Evolutionary conservation across 2,888 invertebrate species (phyloP).

Genomic region (Thereva nobilitata): DNA sequence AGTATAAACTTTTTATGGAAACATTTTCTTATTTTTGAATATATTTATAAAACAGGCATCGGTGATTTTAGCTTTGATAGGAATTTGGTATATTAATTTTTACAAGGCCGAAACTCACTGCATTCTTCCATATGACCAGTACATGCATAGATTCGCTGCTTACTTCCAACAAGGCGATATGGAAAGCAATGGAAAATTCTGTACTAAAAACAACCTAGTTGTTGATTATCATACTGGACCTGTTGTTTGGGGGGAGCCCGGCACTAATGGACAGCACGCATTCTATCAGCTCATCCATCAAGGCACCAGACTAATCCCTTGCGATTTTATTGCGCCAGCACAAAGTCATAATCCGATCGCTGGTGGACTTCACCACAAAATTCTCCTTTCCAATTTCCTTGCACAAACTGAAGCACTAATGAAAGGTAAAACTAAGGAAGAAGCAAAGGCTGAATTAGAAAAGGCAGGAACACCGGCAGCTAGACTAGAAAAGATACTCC

Average conservation of each 20-base stretch:
- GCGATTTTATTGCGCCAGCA: slow-evolving; percentile 95
- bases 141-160: slow-evolving; percentile 96
- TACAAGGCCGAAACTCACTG: slow-evolving; percentile 95
- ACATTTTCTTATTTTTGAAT: slow-evolving; percentile 34
- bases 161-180: slow-evolving; percentile 99
- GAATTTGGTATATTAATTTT: slow-evolving; percentile 94
- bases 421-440: slow-evolving; percentile 68
- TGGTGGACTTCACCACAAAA: slow-evolving; percentile 86
- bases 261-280: slow-evolving; percentile 99
- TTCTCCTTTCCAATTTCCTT: slow-evolving; percentile 93
- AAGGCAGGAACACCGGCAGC: slow-evolving; percentile 76
- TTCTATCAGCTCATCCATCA: slow-evolving; percentile 99
- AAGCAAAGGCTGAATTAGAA: slow-evolving; percentile 76
- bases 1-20: neutral
- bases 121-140: slow-evolving; percentile 97
- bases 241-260: slow-evolving; percentile 83
- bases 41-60: slow-evolving; percentile 71
- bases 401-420: slow-evolving; percentile 99
- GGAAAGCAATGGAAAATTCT: slow-evolving; percentile 98
- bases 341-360: slow-evolving; percentile 86
- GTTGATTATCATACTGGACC: slow-evolving; percentile 57
- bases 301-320: slow-evolving; percentile 79
- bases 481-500: slow-evolving; percentile 77
- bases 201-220: slow-evolving; percentile 70
- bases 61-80: slow-evolving; percentile 88